Base-by-base conservation (phyloP, 2,888 invertebrate species). In the Lottia gigantea region DNA sequence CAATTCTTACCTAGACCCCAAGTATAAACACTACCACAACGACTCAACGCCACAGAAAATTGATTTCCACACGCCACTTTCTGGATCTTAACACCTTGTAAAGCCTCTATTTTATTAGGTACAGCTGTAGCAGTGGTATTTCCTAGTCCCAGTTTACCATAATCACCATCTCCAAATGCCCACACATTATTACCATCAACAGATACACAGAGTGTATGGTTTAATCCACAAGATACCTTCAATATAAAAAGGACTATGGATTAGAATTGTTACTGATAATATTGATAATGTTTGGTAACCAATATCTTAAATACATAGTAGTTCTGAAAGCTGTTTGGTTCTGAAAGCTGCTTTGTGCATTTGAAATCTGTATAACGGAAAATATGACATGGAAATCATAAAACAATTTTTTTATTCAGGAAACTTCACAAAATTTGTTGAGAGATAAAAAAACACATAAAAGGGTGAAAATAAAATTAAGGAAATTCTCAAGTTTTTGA, bases 141-240 rank as follows among this genome's bases (percentile, higher is more conserved):
- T n/a, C 87, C 88, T 23, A 86, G 82, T 12, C 89, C 92, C 31
- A 92, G 85, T 85, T 92, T 92, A 15, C 92, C 92, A 84, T 91
- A 91, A 80, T 92, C 92, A 0, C 92, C 92, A 86, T 92, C 92
- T 6, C 92, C 92, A 86, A 92, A 92, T 0, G 91, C 90, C 92
- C 92, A 92, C 0, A 92, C 91, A 1, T 87, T 89, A 78, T 89
- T 87, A 1, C 92, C 92, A 82, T 92, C 92, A 2, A 85, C 80
- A 0, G 91, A 91, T 26, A 92, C 89, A 83, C 92, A 92, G 45
- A 92, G 90, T 0, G 92, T 92, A 83, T 92, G 92, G 80, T 92
- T 92, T 67, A 92, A 85, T 2, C 92, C 92, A 86, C 92, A 92
- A 11, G 92, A 90, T 23, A 92, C 91, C 87, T 88, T 68, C 8